A percentile compares a stretch with the other conserved stretches of the same genome.
Conservation (phyloP, 2,113 vertebrate species). For the Pagrus major region DNA sequence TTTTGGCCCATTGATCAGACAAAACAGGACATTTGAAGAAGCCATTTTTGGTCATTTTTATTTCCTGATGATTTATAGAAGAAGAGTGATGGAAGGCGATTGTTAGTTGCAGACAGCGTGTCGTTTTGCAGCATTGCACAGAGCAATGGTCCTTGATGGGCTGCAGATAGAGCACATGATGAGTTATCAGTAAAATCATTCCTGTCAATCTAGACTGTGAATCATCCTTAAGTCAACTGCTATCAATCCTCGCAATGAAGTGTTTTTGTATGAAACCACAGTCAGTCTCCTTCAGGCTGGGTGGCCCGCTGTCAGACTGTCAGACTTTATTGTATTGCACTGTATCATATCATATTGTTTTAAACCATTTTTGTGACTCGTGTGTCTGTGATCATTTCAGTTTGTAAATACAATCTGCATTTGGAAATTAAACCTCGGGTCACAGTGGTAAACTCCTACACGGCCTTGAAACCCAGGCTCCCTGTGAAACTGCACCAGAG, state of each 20-base stretch:
- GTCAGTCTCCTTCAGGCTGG: conserved; percentile 27
- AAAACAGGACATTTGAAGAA: not conserved
- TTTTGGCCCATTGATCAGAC: not conserved
- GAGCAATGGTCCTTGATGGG: not conserved
- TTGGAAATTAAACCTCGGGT: conserved; percentile 53
- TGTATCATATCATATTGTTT: conserved; percentile 47
- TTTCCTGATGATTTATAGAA: not conserved
- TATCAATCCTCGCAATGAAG: not conserved
- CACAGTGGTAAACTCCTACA: conserved; percentile 34
- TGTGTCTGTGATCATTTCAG: conserved; percentile 45
- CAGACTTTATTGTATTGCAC: conserved; percentile 23
- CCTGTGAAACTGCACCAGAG: conserved; percentile 57
- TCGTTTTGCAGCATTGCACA: not conserved
- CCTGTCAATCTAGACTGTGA: not conserved
- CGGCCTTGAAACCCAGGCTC: conserved; percentile 49
- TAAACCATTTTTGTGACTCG: conserved; percentile 55
- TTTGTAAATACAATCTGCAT: conserved; percentile 58
- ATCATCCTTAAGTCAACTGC: conserved; percentile 11
- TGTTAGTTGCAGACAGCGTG: not conserved
- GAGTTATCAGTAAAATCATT: conserved; percentile 1
- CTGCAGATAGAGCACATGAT: not conserved
- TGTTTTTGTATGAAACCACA: no score
- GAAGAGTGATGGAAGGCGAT: not conserved
- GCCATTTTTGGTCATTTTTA: not conserved
- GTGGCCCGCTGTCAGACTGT: conserved; percentile 49